phyloP scores from a whole-genome alignment of 1,140 invertebrate genomes.

The Lasioglossum albipes region DNA sequence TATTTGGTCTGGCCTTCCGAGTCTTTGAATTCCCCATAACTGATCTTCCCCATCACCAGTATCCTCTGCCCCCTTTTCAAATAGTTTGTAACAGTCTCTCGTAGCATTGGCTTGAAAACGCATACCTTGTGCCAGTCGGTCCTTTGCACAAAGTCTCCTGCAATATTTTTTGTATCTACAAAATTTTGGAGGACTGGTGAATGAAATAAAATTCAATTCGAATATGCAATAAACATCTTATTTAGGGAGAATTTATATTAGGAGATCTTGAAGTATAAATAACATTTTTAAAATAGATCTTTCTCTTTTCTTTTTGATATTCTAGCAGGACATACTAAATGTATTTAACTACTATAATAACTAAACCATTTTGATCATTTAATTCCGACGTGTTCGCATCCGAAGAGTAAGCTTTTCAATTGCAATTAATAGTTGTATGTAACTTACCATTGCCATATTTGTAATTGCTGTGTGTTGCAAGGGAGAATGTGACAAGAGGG shows the following conservation, averaged over 20 bases:
- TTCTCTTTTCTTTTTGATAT: no score
- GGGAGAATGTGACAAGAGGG: constrained; percentile 93
- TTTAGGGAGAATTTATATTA: no score
- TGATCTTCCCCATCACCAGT: constrained; percentile 89
- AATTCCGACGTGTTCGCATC: no score
- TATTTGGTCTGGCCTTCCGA: constrained; percentile 86
- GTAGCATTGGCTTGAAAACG: constrained; percentile 91
- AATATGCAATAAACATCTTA: no score
- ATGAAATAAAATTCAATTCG: no score
- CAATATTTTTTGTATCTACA: not conserved
- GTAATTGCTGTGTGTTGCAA: constrained; percentile 94
- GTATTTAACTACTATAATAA: no score
- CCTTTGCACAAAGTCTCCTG: constrained; percentile 89
- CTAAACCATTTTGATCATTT: no score
- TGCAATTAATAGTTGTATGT: constrained; percentile 54
- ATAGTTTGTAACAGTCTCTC: constrained; percentile 88
- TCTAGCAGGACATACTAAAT: no score
- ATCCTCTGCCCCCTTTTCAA: constrained; percentile 93
- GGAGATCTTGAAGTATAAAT: no score
- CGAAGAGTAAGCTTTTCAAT: no score
- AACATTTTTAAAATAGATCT: no score
- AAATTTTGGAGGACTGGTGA: constrained; percentile 43
- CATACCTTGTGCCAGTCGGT: constrained; percentile 95
- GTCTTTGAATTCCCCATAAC: constrained; percentile 92
- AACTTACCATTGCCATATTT: constrained; percentile 81